phyloP scores from a whole-genome alignment of 2,797 vertebrate species.

The Menidia menidia region DNA sequence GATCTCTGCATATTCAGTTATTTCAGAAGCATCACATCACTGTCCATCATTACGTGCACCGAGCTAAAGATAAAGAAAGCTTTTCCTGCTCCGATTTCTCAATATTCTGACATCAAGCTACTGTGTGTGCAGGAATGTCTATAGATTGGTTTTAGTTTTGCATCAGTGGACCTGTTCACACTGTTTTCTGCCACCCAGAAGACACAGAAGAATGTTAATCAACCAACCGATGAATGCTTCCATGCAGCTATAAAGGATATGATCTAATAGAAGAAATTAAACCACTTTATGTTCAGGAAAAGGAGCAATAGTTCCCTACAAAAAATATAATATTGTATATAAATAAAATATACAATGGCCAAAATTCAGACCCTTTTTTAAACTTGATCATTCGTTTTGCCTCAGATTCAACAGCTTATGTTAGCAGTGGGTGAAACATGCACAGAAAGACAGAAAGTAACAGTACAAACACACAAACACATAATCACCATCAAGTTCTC shows the following conservation, averaged over 20 bases:
- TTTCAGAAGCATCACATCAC: constrained; percentile 40
- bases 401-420: background rate
- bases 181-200: background rate
- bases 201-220: background rate
- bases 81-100: constrained; percentile 12
- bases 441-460: background rate
- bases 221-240: background rate
- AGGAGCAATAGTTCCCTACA: background rate
- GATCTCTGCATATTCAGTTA: constrained; percentile 39
- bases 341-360: too few species aligned
- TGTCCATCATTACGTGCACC: constrained; percentile 10
- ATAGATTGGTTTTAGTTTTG: background rate
- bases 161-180: constrained; percentile 1
- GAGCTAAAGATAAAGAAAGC: constrained; percentile 11
- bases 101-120: constrained; percentile 3
- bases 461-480: background rate
- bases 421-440: background rate
- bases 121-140: constrained; percentile 1
- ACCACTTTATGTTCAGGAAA: background rate
- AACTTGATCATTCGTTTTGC: background rate
- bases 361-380: background rate
- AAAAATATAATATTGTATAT: too few species aligned
- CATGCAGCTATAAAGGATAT: background rate
- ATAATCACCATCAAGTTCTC: background rate
- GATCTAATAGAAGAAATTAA: background rate